Percentiles rank a stretch among this genome's conserved stretches.
These are phyloP conservation scores for Empidonax traillii DNA, from an alignment of 2,113 vertebrate genomes.

Conservation along the genomic window DNA sequence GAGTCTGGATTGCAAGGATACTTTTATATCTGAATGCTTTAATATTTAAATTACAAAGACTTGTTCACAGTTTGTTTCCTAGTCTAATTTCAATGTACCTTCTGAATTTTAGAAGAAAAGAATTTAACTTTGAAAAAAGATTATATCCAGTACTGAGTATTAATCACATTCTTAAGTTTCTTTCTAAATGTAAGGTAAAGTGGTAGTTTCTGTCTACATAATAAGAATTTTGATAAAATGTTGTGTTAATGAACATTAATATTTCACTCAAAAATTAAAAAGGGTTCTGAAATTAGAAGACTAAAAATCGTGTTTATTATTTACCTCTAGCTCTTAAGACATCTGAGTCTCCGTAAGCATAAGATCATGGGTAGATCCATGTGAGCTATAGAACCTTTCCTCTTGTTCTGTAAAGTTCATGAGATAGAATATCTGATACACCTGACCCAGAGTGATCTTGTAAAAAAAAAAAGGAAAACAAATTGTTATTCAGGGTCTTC, in stretches of 20 bases:
- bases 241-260: accelerated
- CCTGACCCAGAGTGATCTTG: accelerated
- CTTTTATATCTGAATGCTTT: background rate
- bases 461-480: background rate
- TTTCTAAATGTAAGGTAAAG: background rate
- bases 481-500: background rate
- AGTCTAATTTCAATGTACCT: background rate
- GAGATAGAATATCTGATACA: background rate
- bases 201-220: background rate
- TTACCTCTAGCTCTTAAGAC: background rate
- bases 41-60: background rate
- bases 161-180: background rate
- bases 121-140: no score
- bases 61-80: background rate
- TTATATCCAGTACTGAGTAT: background rate
- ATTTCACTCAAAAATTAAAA: background rate
- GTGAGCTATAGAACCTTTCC: background rate
- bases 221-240: background rate
- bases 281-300: background rate
- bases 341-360: background rate
- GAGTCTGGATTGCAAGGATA: background rate
- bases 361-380: background rate
- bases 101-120: background rate
- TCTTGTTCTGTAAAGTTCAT: background rate
- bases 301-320: background rate